Percentiles rank a stretch among this genome's conserved stretches.
Evolutionary conservation across 2,113 vertebrate species (phyloP).

Genomic region (Synodontis membranacea): DNA sequence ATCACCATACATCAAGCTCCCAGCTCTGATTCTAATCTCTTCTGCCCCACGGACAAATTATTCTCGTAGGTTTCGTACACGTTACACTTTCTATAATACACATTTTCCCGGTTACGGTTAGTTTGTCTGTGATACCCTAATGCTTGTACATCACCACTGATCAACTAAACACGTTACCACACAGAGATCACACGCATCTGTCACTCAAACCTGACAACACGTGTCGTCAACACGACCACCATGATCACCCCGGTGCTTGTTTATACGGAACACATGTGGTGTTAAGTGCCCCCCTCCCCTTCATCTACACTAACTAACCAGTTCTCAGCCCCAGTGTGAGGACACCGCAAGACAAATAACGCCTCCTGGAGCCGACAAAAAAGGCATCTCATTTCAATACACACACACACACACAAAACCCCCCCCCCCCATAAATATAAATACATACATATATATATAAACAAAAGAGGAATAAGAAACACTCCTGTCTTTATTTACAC

Average conservation of each 20-base stretch:
- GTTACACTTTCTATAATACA: background rate
- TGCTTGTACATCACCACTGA: no score
- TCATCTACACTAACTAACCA: background rate
- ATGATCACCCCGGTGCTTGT: background rate
- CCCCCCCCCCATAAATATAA: no score
- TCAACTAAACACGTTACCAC: no score
- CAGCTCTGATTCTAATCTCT: background rate
- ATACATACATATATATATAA: no score
- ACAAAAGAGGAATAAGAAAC: no score
- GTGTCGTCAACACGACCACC: background rate
- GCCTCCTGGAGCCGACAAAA: slow-evolving; percentile 17
- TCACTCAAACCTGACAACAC: background rate
- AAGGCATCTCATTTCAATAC: slow-evolving; percentile 1
- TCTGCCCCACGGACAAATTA: background rate
- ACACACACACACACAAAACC: background rate
- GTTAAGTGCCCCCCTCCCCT: background rate
- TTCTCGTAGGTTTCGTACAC: background rate
- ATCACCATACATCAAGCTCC: background rate
- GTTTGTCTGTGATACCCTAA: no score
- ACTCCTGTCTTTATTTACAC: no score
- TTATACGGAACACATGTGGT: background rate
- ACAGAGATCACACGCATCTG: background rate
- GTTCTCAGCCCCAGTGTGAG: background rate
- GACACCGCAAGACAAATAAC: slow-evolving; percentile 17
- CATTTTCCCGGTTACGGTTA: background rate